Conservation (phyloP, 2,113 vertebrate genomes). For the Epinephelus cyanopodus region DNA sequence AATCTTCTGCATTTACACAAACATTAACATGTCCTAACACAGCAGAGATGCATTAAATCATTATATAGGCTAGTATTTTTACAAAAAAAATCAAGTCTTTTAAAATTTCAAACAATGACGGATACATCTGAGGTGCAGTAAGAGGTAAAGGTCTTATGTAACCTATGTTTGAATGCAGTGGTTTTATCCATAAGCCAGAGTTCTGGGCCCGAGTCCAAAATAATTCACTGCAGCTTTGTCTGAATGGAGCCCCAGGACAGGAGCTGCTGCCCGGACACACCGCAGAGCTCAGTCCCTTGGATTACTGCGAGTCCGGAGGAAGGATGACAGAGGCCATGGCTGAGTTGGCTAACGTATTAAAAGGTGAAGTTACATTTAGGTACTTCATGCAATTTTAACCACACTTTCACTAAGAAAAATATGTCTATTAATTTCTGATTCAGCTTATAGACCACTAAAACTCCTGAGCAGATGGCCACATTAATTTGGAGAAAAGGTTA, state of each 20-base stretch:
- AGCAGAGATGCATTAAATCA: slow-evolving; percentile 12
- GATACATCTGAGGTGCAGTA: slow-evolving; percentile 20
- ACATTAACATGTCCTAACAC: slow-evolving; percentile 7
- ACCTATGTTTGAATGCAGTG: slow-evolving; percentile 58
- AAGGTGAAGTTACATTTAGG: slow-evolving; percentile 22
- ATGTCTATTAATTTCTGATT: not conserved
- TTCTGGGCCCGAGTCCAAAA: slow-evolving; percentile 69
- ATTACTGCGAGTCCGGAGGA: slow-evolving; percentile 36
- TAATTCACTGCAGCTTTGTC: slow-evolving; percentile 58
- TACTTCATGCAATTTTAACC: not conserved
- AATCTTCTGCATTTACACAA: slow-evolving; percentile 36
- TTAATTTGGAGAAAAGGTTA: not conserved
- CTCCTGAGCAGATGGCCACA: not conserved
- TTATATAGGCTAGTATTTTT: not conserved
- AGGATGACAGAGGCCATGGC: slow-evolving; percentile 11
- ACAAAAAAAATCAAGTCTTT: not conserved
- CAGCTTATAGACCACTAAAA: not conserved
- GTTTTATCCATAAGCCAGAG: slow-evolving; percentile 69
- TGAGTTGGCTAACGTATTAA: slow-evolving; percentile 17
- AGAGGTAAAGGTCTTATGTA: slow-evolving; percentile 65
- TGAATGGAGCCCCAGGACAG: slow-evolving; percentile 69
- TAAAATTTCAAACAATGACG: slow-evolving; percentile 24
- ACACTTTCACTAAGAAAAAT: not conserved
- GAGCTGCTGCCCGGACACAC: slow-evolving; percentile 70
- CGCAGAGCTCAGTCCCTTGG: slow-evolving; percentile 49